Evolutionary conservation across 2,888 invertebrate species (phyloP), one percentile per base, ranked within the genome.

Genomic region (Conops quadrifasciatus): DNA sequence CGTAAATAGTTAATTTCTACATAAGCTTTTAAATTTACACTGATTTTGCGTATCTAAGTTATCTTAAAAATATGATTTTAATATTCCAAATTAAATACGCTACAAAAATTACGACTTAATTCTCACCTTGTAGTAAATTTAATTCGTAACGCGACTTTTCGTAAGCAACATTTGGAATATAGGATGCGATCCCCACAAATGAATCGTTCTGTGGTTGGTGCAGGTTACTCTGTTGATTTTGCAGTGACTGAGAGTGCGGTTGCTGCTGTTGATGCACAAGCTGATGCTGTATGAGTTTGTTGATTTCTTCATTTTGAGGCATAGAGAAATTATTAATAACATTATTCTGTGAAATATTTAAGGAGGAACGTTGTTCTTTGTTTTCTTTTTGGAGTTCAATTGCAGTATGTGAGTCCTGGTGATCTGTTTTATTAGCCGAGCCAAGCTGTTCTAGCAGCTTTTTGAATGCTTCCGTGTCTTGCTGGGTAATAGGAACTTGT

Each of bases 401-500:
- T 58, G 36, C 60, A 45, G 72, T 51, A 1, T 63, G 19, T 64
- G 72, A 69, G 13, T 72, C 65, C 16, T 73, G 73, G 7, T 71
- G 70, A 7, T 70, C 53, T 21, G 66, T 67, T 51, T 68, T 77
- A 60, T 59, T 77, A 64, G 77, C 78, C 4, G 79, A 76, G 3
- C 82, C 81, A 45, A 84, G 74, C 72, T 85, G 86, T 68, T 85
- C 83, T 26, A 86, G 76, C n/a, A 94, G 87, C 86, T 92, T 90
- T 80, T 93, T 93, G 83, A 94, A 94, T 66, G 93, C 93, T 77
- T 91, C 89, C 81, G 93, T 88, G 80, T 94, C 94, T 80, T 92
- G 92, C 11, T 49, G 70, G 24, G 73, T 21, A 68, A 70, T 56
- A 58, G 64, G 51, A 51, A 62, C 36, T 70, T 36, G 26, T 21